Evolutionary conservation across 2,888 invertebrate species (phyloP).

Genomic region (Lepas anatifera): DNA sequence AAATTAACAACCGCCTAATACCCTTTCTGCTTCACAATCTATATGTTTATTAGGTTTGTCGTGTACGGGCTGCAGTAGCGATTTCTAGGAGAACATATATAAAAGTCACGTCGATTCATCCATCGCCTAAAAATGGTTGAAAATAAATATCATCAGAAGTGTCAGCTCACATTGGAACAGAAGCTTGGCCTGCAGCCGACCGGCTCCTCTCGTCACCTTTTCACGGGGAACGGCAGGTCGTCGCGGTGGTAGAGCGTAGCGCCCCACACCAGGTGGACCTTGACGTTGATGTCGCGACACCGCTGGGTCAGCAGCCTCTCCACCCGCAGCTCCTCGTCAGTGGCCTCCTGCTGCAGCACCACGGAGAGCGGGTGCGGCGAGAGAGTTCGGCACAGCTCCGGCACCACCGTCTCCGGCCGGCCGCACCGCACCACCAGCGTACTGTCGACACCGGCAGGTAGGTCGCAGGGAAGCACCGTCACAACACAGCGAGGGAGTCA

Average conservation of each 20-base stretch:
- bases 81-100: too few relatives aligned
- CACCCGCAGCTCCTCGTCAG: slow-evolving; percentile 26
- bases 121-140: too few relatives aligned
- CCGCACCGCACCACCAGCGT: slow-evolving; percentile 16
- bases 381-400: slow-evolving; percentile 1
- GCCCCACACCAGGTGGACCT: slow-evolving; percentile 23
- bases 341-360: slow-evolving; percentile 25
- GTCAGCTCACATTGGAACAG: neutral
- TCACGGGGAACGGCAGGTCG: slow-evolving; percentile 24
- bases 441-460: neutral
- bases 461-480: too few relatives aligned
- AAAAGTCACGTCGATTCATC: too few relatives aligned
- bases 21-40: too few relatives aligned
- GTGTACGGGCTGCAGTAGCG: too few relatives aligned
- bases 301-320: slow-evolving; percentile 21
- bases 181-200: neutral
- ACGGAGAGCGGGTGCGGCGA: slow-evolving; percentile 12
- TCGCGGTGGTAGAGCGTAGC: slow-evolving; percentile 25
- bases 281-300: slow-evolving; percentile 16
- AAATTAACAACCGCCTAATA: too few relatives aligned
- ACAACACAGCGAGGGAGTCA: too few relatives aligned
- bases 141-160: too few relatives aligned
- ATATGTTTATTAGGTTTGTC: too few relatives aligned
- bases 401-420: slow-evolving; percentile 16
- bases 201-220: slow-evolving; percentile 15